phyloP scores from a whole-genome alignment of 2,888 invertebrate species.

The Nesidiocoris tenuis region DNA sequence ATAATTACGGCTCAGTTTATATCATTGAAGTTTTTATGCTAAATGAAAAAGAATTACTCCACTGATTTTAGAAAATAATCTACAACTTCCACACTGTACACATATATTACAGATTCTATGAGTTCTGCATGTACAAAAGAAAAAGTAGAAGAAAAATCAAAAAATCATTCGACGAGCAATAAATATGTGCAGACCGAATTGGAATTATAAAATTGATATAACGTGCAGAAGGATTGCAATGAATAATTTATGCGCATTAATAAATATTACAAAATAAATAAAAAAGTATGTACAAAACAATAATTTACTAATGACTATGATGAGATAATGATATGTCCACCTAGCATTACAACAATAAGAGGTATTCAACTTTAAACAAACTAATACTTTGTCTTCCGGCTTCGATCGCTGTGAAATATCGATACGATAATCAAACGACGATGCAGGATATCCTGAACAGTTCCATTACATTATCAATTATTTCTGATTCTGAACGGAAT shows the following conservation, averaged over 20 bases:
- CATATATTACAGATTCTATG: neutral
- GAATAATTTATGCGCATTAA: constrained; percentile 16
- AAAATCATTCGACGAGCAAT: constrained; percentile 32
- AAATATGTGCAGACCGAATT: constrained; percentile 12
- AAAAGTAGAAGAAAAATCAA: no score
- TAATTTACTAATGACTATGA: constrained; percentile 46
- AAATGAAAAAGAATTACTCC: neutral
- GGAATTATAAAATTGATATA: neutral
- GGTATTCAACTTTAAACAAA: constrained; percentile 26
- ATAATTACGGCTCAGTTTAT: neutral
- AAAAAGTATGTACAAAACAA: constrained; percentile 42
- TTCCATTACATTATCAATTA: neutral
- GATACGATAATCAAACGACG: neutral
- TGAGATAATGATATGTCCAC: constrained; percentile 44
- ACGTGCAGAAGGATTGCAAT: constrained; percentile 21
- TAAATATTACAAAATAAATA: constrained; percentile 31
- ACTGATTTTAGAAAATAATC: constrained; percentile 10
- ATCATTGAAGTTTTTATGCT: neutral
- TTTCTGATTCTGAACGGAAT: constrained; percentile 19
- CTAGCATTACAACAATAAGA: constrained; percentile 43
- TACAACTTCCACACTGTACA: constrained; percentile 22
- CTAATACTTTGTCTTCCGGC: constrained; percentile 27
- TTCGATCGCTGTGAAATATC: constrained; percentile 12
- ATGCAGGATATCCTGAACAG: neutral
- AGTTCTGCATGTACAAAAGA: constrained; percentile 7